phyloP scores from a whole-genome alignment of 2,797 vertebrate genomes.

The Cynopterus sphinx region DNA sequence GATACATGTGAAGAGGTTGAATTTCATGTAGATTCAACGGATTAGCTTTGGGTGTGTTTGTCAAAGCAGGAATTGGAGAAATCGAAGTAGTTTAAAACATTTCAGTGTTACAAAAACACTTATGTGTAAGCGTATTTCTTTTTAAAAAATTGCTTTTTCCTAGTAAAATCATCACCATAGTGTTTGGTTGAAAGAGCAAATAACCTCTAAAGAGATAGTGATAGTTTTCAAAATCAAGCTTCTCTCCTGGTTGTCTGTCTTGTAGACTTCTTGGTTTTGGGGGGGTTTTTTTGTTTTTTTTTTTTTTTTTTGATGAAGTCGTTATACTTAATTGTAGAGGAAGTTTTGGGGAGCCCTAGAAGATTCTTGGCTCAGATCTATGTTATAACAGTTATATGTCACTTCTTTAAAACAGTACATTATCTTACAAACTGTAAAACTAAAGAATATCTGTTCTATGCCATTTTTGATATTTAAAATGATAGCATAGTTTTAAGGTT shows the following conservation, averaged over 20 bases:
- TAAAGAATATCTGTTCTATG: background rate
- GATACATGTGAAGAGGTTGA: background rate
- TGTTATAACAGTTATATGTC: background rate
- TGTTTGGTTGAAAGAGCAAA: background rate
- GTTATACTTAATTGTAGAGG: background rate
- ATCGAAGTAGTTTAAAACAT: background rate
- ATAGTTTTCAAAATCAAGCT: slow-evolving; percentile 21
- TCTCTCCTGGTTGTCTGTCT: background rate
- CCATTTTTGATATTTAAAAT: background rate
- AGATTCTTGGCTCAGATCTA: background rate
- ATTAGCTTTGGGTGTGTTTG: background rate
- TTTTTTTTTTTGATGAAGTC: background rate
- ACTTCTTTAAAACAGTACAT: background rate
- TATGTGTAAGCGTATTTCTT: background rate
- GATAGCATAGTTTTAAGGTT: background rate
- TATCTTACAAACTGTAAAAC: background rate
- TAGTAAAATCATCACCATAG: background rate
- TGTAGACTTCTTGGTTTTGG: slow-evolving; percentile 15
- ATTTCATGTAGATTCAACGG: background rate
- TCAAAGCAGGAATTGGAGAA: slow-evolving; percentile 17
- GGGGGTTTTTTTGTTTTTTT: too few relatives aligned
- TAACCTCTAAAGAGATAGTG: background rate
- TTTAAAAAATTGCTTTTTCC: background rate
- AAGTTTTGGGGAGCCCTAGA: background rate
- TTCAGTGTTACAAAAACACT: background rate